These are phyloP conservation scores for Polyergus mexicanus DNA, from an alignment of 1,140 invertebrate species.

Conservation along the genomic window DNA sequence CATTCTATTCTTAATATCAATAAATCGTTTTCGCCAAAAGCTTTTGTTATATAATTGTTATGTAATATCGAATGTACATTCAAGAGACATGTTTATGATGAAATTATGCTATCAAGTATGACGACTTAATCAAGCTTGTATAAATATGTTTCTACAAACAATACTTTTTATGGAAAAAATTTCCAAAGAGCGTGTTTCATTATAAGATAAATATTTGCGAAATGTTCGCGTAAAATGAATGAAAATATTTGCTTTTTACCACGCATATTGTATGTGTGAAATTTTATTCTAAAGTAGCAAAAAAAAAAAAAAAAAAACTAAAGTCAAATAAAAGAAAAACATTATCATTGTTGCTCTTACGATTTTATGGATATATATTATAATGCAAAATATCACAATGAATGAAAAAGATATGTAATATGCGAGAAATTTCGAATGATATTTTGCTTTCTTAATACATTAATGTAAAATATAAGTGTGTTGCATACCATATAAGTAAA, in stretches of 20 bases:
- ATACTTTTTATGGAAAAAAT: background rate
- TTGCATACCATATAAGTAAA: background rate
- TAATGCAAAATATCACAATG: background rate
- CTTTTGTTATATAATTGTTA: background rate
- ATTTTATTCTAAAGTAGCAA: background rate
- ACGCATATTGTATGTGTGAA: background rate
- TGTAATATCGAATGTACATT: background rate
- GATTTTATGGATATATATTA: background rate
- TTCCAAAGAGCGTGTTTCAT: background rate
- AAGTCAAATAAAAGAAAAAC: background rate
- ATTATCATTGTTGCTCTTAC: background rate
- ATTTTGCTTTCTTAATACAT: background rate
- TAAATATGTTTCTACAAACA: background rate
- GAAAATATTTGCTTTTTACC: background rate
- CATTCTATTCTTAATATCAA: background rate
- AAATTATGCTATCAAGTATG: background rate
- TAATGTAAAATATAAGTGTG: too few species aligned
- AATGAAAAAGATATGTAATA: background rate
- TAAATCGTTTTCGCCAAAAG: background rate
- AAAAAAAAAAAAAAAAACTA: background rate
- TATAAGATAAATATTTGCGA: conserved; percentile 7
- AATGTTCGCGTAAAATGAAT: background rate
- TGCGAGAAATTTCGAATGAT: background rate
- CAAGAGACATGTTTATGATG: background rate
- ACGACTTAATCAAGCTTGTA: background rate